Percentiles rank a stretch among this genome's conserved stretches.
These are phyloP conservation scores for Brachionus asplanchnoidis DNA, from an alignment of 1,140 invertebrate species.

Conservation along the genomic window DNA sequence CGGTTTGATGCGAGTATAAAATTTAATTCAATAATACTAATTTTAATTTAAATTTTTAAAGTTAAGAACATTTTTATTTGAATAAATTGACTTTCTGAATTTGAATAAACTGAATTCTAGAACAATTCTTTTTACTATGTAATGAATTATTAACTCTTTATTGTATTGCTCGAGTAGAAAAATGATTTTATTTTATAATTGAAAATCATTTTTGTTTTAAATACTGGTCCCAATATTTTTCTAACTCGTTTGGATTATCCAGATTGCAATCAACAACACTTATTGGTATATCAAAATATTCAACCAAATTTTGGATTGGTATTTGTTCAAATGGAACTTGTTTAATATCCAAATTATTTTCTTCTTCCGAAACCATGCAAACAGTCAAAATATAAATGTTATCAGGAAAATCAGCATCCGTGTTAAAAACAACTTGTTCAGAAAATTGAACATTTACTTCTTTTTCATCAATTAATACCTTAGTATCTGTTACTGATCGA, in stretches of 20 bases:
- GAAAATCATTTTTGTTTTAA: background rate
- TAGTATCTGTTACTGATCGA: background rate
- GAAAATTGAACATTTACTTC: background rate
- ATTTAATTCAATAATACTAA: no score
- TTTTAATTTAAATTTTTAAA: no score
- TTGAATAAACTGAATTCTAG: background rate
- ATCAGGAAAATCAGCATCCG: background rate
- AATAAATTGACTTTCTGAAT: background rate
- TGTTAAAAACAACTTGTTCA: background rate
- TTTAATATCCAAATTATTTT: background rate
- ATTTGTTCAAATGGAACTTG: background rate
- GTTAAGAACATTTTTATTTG: background rate
- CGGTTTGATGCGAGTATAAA: no score
- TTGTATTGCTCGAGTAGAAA: background rate
- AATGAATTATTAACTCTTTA: background rate
- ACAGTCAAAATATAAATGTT: background rate
- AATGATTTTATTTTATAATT: background rate
- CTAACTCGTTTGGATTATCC: background rate
- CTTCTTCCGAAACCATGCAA: background rate
- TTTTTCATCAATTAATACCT: background rate
- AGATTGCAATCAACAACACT: background rate
- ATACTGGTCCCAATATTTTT: background rate
- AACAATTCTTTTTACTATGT: no score
- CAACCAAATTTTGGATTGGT: background rate
- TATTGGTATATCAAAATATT: background rate